phyloP scores from a whole-genome alignment of 2,888 invertebrate species.

The Acleris holmiana region DNA sequence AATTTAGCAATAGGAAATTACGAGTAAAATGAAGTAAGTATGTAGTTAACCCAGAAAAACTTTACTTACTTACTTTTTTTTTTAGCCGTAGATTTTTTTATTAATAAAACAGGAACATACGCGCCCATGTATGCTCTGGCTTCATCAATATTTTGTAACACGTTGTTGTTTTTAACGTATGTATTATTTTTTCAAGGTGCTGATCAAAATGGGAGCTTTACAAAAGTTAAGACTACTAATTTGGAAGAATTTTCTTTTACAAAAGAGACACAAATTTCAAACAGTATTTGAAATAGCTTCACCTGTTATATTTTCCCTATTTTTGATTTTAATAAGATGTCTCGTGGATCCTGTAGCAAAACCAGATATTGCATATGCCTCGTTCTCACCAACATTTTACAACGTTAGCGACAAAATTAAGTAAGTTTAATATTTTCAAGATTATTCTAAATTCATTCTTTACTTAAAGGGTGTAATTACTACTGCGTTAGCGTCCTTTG shows the following conservation, averaged over 20 bases:
- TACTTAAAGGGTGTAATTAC: neutral
- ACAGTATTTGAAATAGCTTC: conserved; percentile 88
- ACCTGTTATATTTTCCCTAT: conserved; percentile 87
- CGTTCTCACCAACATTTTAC: conserved; percentile 73
- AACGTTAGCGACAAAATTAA: conserved; percentile 67
- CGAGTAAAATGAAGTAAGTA: too few relatives aligned
- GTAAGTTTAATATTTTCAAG: conserved; percentile 56
- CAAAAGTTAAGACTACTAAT: conserved; percentile 88
- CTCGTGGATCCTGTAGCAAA: conserved; percentile 86
- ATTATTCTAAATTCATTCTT: neutral
- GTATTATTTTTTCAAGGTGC: conserved; percentile 36
- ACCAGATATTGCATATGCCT: conserved; percentile 62
- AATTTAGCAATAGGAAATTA: too few relatives aligned
- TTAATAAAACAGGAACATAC: too few relatives aligned
- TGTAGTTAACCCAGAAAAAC: too few relatives aligned
- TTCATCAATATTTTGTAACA: too few relatives aligned
- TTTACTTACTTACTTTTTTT: too few relatives aligned
- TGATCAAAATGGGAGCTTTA: conserved; percentile 66
- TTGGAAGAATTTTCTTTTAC: conserved; percentile 93
- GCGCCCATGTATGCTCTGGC: too few relatives aligned
- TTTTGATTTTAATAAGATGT: conserved; percentile 89
- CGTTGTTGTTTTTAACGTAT: neutral
- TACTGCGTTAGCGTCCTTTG: too few relatives aligned
- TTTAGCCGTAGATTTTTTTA: too few relatives aligned
- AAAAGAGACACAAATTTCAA: conserved; percentile 89